phyloP scores from a whole-genome alignment of 2,113 vertebrate genomes.

The Larimichthys polyactis region DNA sequence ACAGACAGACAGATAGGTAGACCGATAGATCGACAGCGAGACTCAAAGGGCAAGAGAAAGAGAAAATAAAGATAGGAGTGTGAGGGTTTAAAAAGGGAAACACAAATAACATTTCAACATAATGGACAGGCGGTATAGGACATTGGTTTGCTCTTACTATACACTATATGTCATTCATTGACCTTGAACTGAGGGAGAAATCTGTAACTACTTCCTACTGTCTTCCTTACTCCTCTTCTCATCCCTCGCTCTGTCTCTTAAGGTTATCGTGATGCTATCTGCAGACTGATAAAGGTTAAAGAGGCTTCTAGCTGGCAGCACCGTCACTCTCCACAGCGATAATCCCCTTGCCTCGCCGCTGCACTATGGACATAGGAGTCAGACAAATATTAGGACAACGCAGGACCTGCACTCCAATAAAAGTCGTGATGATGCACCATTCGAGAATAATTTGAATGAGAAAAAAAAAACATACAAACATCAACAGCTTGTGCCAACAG shows the following conservation, averaged over 20 bases:
- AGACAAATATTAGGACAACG: constrained; percentile 3
- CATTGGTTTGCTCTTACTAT: constrained; percentile 10
- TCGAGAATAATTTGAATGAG: neutral
- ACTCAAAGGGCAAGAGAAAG: constrained; percentile 47
- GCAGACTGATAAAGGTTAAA: constrained; percentile 65
- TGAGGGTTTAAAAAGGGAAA: constrained; percentile 48
- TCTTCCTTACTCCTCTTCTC: constrained; percentile 7
- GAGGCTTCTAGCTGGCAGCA: constrained; percentile 57
- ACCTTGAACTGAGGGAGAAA: constrained; percentile 46
- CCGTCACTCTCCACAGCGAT: constrained; percentile 44
- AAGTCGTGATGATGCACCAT: neutral
- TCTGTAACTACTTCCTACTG: constrained; percentile 30
- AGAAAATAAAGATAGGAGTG: constrained; percentile 58
- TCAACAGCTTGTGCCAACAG: neutral
- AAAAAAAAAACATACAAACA: constrained; percentile 7
- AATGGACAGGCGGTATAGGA: constrained; percentile 34
- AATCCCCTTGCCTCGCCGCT: constrained; percentile 37
- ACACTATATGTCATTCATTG: constrained; percentile 28
- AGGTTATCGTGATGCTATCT: constrained; percentile 68
- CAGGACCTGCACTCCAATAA: neutral
- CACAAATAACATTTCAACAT: constrained; percentile 50
- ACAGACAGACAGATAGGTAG: constrained; percentile 25
- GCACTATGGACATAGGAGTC: constrained; percentile 6
- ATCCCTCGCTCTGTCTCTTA: constrained; percentile 35
- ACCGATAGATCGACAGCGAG: constrained; percentile 38